Conservation (phyloP, 2,888 invertebrate genomes). For the Danaus chrysippus region DNA sequence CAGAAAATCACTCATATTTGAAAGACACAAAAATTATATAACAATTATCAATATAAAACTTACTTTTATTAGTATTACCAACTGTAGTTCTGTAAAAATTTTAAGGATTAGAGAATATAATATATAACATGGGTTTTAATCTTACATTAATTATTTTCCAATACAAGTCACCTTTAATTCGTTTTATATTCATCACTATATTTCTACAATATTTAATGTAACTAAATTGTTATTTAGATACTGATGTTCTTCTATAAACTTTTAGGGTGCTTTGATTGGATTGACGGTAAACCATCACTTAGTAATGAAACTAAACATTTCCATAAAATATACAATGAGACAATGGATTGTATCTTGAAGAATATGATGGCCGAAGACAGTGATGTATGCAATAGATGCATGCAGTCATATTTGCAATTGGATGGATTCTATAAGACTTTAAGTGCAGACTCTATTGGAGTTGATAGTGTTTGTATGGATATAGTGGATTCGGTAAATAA, state of each 20-base stretch:
- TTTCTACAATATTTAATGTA: slow-evolving; percentile 11
- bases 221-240: neutral
- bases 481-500: slow-evolving; percentile 81
- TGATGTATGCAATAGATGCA: slow-evolving; percentile 76
- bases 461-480: slow-evolving; percentile 82
- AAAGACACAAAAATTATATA: too few species aligned
- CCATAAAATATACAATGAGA: slow-evolving; percentile 62
- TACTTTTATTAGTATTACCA: too few species aligned
- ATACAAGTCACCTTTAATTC: neutral
- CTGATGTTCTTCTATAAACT: slow-evolving; percentile 28
- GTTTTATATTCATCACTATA: slow-evolving; percentile 1
- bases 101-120: too few species aligned
- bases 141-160: too few species aligned
- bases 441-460: slow-evolving; percentile 75
- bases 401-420: slow-evolving; percentile 71
- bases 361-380: slow-evolving; percentile 45
- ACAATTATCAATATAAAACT: too few species aligned
- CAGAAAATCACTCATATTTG: too few species aligned
- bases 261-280: slow-evolving; percentile 79
- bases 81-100: too few species aligned
- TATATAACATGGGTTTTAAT: too few species aligned
- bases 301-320: slow-evolving; percentile 75
- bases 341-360: slow-evolving; percentile 61
- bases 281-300: slow-evolving; percentile 56
- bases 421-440: slow-evolving; percentile 79